Percentiles rank a stretch among this genome's conserved stretches.
These are phyloP conservation scores for Tubulanus polymorphus DNA, from an alignment of 2,888 invertebrate species.

Conservation along the genomic window DNA sequence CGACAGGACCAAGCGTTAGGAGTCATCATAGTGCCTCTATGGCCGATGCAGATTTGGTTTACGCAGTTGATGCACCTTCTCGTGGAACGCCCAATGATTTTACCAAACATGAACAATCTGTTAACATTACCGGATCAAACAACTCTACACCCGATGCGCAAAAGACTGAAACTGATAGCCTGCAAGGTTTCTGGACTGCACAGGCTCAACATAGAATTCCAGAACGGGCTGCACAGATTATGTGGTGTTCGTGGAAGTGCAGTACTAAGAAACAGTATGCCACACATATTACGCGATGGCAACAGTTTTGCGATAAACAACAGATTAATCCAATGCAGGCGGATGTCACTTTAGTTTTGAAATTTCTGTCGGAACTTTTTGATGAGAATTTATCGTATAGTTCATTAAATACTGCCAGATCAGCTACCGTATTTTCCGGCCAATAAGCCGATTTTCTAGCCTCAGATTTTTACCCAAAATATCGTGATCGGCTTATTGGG, in stretches of 20 bases:
- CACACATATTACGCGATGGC: slow-evolving; percentile 13
- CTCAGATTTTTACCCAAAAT: too few relatives aligned
- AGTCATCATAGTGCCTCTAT: slow-evolving; percentile 10
- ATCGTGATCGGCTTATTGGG: too few relatives aligned
- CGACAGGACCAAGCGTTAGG: slow-evolving; percentile 6
- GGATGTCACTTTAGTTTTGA: slow-evolving; percentile 10
- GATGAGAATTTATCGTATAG: not conserved
- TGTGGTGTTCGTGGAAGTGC: not conserved
- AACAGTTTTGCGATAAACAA: slow-evolving; percentile 7
- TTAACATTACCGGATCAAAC: slow-evolving; percentile 1
- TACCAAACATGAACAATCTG: slow-evolving; percentile 2
- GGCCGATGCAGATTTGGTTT: slow-evolving; percentile 16
- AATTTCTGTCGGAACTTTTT: not conserved
- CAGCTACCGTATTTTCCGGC: slow-evolving; percentile 7
- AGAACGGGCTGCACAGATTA: not conserved
- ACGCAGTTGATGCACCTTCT: slow-evolving; percentile 6
- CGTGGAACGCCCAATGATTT: not conserved
- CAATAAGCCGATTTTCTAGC: too few relatives aligned
- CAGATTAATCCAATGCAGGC: slow-evolving; percentile 1
- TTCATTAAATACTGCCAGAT: not conserved
- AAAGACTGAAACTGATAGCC: not conserved
- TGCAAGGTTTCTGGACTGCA: not conserved
- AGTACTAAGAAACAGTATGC: slow-evolving; percentile 6
- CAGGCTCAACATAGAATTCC: not conserved
- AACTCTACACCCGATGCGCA: not conserved